Evolutionary conservation across 2,797 vertebrate species (phyloP).

Genomic region (Mormyrops attenuatus): DNA sequence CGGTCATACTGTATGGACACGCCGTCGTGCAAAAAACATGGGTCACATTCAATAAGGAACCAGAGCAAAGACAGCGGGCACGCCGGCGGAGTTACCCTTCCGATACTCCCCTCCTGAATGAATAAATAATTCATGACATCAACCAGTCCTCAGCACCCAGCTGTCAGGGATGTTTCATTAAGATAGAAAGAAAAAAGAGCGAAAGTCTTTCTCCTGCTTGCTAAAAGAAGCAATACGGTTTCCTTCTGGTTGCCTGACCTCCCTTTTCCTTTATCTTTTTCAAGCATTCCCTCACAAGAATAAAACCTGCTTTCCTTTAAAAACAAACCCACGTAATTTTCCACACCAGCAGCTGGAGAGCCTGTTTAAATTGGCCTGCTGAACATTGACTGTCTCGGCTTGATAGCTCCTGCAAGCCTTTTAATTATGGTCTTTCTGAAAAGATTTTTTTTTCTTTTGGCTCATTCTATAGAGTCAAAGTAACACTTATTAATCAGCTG

Average conservation of each 20-base stretch:
- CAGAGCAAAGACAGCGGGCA: neutral
- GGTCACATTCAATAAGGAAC: neutral
- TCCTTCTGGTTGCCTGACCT: neutral
- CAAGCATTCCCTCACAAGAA: neutral
- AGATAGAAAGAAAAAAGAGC: neutral
- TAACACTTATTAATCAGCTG: neutral
- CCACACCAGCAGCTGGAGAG: constrained; percentile 7
- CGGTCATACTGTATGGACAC: neutral
- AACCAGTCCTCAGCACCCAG: neutral
- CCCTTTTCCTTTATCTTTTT: neutral
- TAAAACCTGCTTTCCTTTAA: neutral
- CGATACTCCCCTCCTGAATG: neutral
- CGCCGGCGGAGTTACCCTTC: neutral
- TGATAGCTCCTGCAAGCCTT: constrained; percentile 1
- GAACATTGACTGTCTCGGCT: neutral
- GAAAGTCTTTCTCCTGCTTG: neutral
- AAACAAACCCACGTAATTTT: constrained; percentile 1
- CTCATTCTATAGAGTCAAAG: neutral
- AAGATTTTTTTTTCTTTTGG: neutral
- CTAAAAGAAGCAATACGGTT: neutral
- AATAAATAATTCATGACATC: constrained; percentile 3
- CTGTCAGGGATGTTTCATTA: constrained; percentile 3
- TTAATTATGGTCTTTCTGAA: constrained; percentile 8
- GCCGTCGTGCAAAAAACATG: neutral
- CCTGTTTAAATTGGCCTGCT: constrained; percentile 1